phyloP scores from a whole-genome alignment of 2,113 vertebrate genomes.

The Malurus melanocephalus region DNA sequence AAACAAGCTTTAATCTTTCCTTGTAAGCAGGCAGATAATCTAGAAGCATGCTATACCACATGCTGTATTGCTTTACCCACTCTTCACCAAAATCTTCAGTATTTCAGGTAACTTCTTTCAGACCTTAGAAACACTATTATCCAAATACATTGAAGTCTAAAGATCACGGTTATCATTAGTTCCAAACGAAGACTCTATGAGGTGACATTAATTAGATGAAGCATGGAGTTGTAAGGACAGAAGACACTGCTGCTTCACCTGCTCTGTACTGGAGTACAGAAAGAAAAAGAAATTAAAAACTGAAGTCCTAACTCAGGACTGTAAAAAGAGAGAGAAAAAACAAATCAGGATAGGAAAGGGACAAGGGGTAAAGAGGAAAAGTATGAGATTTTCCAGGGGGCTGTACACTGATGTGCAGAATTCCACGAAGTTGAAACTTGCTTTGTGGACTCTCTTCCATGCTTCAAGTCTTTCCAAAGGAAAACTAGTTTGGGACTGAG shows the following conservation, averaged over 20 bases:
- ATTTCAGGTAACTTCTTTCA: not conserved
- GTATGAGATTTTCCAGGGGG: not conserved
- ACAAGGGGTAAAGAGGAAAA: not conserved
- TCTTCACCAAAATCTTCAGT: not conserved
- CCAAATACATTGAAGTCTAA: not conserved
- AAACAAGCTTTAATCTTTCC: not conserved
- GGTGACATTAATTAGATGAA: not conserved
- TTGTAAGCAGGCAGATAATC: not conserved
- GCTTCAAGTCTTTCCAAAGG: not conserved
- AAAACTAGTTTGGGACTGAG: not conserved
- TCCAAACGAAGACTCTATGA: not conserved
- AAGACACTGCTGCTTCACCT: not conserved
- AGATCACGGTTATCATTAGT: not conserved
- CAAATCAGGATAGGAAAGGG: not conserved
- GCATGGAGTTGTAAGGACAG: not conserved
- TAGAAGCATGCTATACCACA: not conserved
- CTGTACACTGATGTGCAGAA: fast-evolving
- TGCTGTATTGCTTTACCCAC: not conserved
- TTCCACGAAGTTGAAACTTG: not conserved
- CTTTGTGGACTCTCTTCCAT: not conserved
- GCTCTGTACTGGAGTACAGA: not conserved
- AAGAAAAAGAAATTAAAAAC: not conserved
- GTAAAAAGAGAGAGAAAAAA: not conserved
- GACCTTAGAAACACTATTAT: not conserved
- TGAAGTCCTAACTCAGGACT: not conserved